These are phyloP conservation scores for Tetranychus piercei DNA, from an alignment of 2,888 invertebrate genomes.

Conservation along the genomic window DNA sequence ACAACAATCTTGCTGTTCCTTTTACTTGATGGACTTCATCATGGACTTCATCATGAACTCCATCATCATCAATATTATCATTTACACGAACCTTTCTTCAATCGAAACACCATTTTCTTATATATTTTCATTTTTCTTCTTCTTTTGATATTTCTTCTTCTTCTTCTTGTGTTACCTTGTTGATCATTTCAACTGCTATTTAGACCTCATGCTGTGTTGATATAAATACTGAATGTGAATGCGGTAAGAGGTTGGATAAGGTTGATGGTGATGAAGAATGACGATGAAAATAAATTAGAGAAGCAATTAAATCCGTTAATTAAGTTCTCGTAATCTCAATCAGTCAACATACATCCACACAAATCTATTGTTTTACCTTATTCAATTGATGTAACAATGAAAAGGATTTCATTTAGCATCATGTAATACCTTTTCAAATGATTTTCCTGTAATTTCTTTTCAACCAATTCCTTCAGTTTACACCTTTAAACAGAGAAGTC, in stretches of 20 bases:
- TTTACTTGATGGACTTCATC: background rate
- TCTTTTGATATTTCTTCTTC: too few species aligned
- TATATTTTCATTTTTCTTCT: background rate
- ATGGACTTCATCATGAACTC: background rate
- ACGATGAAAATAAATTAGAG: background rate
- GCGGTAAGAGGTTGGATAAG: too few species aligned
- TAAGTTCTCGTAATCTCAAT: background rate
- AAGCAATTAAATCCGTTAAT: constrained; percentile 1
- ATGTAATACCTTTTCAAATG: too few species aligned
- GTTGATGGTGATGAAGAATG: too few species aligned
- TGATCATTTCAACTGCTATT: background rate
- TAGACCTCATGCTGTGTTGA: background rate
- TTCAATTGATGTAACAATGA: background rate
- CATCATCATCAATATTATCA: background rate
- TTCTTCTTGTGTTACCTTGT: background rate
- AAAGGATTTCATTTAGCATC: too few species aligned
- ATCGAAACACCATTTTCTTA: too few species aligned
- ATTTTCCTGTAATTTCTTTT: too few species aligned
- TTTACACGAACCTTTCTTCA: background rate
- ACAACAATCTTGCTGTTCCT: background rate
- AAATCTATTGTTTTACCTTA: background rate
- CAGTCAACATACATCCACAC: background rate
- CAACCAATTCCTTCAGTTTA: too few species aligned
- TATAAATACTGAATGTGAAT: background rate
- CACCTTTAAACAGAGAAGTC: too few species aligned